Base-by-base conservation (phyloP, 2,888 invertebrate genomes). In the Hartigia nigra region DNA sequence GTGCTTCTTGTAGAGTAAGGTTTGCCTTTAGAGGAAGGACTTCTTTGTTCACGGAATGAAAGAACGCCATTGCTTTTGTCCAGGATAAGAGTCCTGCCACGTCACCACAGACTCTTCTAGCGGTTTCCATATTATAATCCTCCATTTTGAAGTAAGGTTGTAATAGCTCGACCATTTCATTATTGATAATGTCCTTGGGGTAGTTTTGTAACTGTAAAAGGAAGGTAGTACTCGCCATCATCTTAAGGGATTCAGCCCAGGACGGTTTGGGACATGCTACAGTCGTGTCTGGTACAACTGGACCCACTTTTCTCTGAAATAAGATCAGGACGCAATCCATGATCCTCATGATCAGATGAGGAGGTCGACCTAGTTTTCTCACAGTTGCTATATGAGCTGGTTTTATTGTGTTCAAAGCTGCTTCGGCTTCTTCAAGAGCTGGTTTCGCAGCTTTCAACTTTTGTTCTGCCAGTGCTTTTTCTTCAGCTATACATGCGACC, bases 151-250 rank as follows among this genome's bases (percentile, higher is more conserved):
- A 97, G 91, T 98, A 99, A 0, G 98, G 98, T 84, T 95, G 94
- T 78, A 99, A 92, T 81, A 98, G 93, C 90, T 99, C 99, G 12
- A 99, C 97, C 95, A 98, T 98, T 92, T 99, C 99, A 88, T 97
- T 98, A 91, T 98, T 99, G 81, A 99, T 98, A 12, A 97, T 97
- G 89, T 98, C 98, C 92, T 98, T 98, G 0, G 98, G 98, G 91
- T 98, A 99, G 89, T 97, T 98, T 93, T 98, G 97, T 31, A 99
- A 93, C 90, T 97, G 97, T 5, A 97, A 93, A 72, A 98, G 92
- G 91, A 99, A 99, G 14, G 98, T 98, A 1, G 98, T 96, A 85
- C 97, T 97, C 0, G 98, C 97, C 98, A 99, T 98, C 95, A 99
- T 96, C 95, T 98, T 99, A 74, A 99, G 92, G 0, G 98, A 98